Evolutionary conservation across 2,113 vertebrate genomes (phyloP).

Genomic region (Cheirogaleus medius): DNA sequence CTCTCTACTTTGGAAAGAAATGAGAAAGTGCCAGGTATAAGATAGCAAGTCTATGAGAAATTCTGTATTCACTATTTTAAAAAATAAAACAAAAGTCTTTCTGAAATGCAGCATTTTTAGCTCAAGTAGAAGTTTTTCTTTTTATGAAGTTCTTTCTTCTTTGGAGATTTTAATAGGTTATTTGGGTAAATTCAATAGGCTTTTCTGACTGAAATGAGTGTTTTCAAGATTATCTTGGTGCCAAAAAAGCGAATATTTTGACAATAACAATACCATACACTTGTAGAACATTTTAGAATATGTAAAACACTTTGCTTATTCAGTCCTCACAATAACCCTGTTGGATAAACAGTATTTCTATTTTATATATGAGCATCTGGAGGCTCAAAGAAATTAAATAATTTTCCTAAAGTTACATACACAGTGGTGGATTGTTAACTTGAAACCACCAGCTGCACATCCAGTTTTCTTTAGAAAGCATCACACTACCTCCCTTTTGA

Average conservation of each 20-base stretch:
- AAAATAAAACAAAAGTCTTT: neutral
- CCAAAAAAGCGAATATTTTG: neutral
- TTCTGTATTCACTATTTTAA: neutral
- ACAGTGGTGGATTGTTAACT: neutral
- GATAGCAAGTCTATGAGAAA: neutral
- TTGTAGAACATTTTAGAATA: neutral
- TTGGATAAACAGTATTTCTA: neutral
- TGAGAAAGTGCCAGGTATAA: neutral
- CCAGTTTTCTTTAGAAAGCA: neutral
- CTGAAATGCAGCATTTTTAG: conserved; percentile 25
- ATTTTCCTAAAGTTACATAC: neutral
- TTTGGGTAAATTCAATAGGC: neutral
- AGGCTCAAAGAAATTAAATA: neutral
- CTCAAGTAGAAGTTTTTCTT: neutral
- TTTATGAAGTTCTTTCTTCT: neutral
- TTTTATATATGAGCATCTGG: neutral
- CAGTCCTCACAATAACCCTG: neutral
- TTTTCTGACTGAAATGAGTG: neutral
- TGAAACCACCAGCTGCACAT: neutral
- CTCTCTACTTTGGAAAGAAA: neutral
- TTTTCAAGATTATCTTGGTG: neutral
- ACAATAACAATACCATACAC: neutral
- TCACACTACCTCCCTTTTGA: neutral
- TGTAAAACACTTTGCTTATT: neutral
- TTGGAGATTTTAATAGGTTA: neutral